Evolutionary conservation across 2,113 vertebrate genomes (phyloP).

Genomic region (Anolis carolinensis): DNA sequence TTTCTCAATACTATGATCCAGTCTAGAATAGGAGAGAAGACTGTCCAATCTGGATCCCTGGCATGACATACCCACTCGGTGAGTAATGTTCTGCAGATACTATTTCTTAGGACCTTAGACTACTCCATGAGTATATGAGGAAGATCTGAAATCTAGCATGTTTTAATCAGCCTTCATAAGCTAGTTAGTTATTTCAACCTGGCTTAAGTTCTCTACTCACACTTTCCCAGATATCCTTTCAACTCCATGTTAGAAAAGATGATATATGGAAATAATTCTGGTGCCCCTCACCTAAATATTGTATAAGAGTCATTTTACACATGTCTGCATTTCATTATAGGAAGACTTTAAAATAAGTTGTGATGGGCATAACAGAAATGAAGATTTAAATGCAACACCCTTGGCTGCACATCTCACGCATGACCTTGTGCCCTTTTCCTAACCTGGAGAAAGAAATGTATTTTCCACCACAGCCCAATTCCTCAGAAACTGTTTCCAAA

Average conservation of each 20-base stretch:
- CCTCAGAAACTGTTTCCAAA: not conserved
- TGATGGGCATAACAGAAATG: not conserved
- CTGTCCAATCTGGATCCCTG: not conserved
- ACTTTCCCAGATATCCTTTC: not conserved
- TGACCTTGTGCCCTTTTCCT: not conserved
- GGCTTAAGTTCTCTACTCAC: not conserved
- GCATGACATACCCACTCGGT: not conserved
- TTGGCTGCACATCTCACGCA: not conserved
- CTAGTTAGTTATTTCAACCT: not conserved
- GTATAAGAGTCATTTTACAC: not conserved
- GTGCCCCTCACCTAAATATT: not conserved
- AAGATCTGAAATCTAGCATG: not conserved
- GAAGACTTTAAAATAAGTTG: not conserved
- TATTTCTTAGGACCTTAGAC: not conserved
- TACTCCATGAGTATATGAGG: too few species aligned
- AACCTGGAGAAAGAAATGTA: not conserved
- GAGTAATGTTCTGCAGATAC: not conserved
- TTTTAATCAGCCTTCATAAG: not conserved
- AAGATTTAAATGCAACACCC: not conserved
- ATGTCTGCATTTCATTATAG: not conserved
- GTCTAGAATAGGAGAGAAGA: not conserved
- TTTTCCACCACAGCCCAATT: not conserved
- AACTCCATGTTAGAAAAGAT: slow-evolving; percentile 4
- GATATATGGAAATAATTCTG: not conserved
- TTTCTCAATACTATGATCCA: rapidly evolving